These are phyloP conservation scores for Trichogramma dendrolimi DNA, from an alignment of 2,888 invertebrate species.

Conservation along the genomic window DNA sequence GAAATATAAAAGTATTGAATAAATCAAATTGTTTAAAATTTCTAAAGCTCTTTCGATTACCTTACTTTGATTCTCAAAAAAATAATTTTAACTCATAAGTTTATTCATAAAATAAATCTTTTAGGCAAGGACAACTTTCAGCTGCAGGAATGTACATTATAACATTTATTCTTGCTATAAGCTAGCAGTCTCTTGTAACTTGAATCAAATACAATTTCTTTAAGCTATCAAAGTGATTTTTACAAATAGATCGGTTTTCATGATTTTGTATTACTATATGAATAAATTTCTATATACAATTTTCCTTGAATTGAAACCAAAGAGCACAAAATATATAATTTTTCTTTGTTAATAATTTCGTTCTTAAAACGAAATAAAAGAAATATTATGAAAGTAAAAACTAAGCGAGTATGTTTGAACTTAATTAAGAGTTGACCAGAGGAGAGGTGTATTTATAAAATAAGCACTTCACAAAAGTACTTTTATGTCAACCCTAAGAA, in stretches of 20 bases:
- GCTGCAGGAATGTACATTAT: constrained; percentile 30
- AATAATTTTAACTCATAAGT: constrained; percentile 14
- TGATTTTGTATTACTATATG: constrained; percentile 15
- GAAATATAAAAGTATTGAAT: constrained; percentile 24
- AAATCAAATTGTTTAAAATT: constrained; percentile 14
- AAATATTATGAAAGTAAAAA: constrained; percentile 28
- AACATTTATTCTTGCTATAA: constrained; percentile 29
- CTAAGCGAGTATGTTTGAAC: constrained; percentile 25
- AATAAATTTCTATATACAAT: constrained; percentile 28
- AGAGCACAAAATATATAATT: constrained; percentile 25
- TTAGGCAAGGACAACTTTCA: constrained; percentile 29
- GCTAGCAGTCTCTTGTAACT: constrained; percentile 31
- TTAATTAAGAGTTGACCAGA: constrained; percentile 19
- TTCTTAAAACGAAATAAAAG: constrained; percentile 16
- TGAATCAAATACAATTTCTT: constrained; percentile 29
- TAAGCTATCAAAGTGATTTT: constrained; percentile 27
- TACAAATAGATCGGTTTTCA: constrained; percentile 22
- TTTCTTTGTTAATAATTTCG: constrained; percentile 20
- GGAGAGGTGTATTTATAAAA: constrained; percentile 1
- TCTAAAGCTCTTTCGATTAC: constrained; percentile 9
- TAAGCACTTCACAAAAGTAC: constrained; percentile 19
- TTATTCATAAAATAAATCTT: constrained; percentile 21
- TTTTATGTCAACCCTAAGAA: constrained; percentile 16
- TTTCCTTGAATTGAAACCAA: constrained; percentile 21
- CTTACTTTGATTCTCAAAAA: constrained; percentile 18